Evolutionary conservation across 2,113 vertebrate genomes (phyloP).

Genomic region (Perca fluviatilis): DNA sequence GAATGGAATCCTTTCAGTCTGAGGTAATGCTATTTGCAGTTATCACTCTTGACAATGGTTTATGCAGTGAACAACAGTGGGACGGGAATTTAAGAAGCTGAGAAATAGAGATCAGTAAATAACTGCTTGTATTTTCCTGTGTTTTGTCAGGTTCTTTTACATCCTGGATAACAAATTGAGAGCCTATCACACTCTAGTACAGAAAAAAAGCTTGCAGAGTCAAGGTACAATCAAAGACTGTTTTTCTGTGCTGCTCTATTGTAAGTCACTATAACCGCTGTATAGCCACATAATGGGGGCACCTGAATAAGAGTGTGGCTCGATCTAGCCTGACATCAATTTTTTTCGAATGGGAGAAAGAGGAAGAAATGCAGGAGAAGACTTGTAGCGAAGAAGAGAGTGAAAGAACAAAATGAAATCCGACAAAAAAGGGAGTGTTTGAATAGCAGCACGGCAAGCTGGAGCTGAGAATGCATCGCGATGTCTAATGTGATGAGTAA

Average conservation of each 20-base stretch:
- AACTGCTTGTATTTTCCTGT: background rate
- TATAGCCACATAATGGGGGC: constrained; percentile 13
- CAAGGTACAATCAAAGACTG: constrained; percentile 25
- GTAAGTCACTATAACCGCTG: background rate
- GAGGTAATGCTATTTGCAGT: constrained; percentile 28
- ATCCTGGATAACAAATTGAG: background rate
- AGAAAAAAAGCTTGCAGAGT: background rate
- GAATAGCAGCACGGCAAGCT: constrained; percentile 1
- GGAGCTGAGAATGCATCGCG: background rate
- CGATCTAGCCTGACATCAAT: background rate
- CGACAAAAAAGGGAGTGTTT: constrained; percentile 9
- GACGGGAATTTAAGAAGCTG: constrained; percentile 12
- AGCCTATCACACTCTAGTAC: background rate
- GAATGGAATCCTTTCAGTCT: constrained; percentile 33
- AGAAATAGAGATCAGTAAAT: constrained; percentile 11
- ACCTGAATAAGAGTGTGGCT: background rate
- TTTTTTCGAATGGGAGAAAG: background rate
- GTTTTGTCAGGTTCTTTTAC: background rate
- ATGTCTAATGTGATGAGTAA: constrained; percentile 54
- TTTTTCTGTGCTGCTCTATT: constrained; percentile 19
- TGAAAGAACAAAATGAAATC: background rate
- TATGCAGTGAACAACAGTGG: constrained; percentile 6
- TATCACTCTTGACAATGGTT: constrained; percentile 20
- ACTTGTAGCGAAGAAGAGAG: background rate
- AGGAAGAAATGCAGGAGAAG: background rate